Evolutionary conservation across 2,797 vertebrate genomes (phyloP).

Genomic region (Muscicapa comitata): DNA sequence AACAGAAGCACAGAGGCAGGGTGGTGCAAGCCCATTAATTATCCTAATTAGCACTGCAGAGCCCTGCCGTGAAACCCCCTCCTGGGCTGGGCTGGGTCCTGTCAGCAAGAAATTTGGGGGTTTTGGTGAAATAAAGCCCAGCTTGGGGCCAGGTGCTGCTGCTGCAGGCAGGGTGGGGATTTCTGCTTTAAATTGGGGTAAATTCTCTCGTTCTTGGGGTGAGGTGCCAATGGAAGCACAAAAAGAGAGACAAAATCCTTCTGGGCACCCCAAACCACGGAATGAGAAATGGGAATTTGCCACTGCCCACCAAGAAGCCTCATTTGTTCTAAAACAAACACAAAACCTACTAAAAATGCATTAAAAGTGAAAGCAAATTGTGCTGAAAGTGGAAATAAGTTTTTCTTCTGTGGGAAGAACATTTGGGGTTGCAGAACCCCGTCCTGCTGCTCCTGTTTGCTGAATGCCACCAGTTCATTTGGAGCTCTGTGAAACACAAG

Average conservation of each 20-base stretch:
- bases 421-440: neutral
- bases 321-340: neutral
- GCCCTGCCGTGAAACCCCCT: neutral
- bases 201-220: neutral
- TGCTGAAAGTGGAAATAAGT: neutral
- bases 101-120: rapidly evolving
- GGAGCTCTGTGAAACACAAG: neutral
- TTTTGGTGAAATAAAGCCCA: neutral
- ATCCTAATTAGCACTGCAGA: neutral
- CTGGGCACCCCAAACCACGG: neutral
- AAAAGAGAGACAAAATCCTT: neutral
- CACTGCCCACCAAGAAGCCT: neutral
- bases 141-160: neutral
- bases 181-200: neutral
- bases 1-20: neutral
- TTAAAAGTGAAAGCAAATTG: neutral
- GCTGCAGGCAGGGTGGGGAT: neutral
- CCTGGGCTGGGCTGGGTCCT: rapidly evolving
- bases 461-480: neutral
- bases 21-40: neutral
- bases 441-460: neutral
- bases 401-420: neutral
- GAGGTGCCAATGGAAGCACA: neutral
- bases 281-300: neutral
- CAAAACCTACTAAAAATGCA: neutral